phyloP scores from a whole-genome alignment of 1,140 invertebrate genomes.

The Copidosoma floridanum region DNA sequence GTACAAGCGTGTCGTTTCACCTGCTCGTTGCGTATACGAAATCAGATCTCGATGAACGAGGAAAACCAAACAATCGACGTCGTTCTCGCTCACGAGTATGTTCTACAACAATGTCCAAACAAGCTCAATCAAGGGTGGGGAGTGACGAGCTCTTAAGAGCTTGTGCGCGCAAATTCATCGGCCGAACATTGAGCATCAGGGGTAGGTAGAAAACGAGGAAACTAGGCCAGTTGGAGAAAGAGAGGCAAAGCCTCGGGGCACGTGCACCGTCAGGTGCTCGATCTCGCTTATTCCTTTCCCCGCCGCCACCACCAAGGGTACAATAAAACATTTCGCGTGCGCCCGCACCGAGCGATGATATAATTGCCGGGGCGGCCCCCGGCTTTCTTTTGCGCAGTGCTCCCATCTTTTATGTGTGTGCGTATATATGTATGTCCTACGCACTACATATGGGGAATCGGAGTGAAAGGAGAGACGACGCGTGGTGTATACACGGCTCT shows the following conservation, averaged over 20 bases:
- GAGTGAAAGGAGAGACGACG: conserved; percentile 35
- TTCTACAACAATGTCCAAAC: too few species aligned
- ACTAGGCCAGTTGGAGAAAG: conserved; percentile 10
- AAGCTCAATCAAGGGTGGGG: too few species aligned
- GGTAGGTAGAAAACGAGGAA: not conserved
- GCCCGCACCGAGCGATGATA: conserved; percentile 43
- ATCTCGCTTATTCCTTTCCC: not conserved
- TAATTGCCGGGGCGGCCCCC: conserved; percentile 50
- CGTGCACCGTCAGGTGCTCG: conserved; percentile 1
- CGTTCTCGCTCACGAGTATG: too few species aligned
- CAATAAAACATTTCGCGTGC: conserved; percentile 54
- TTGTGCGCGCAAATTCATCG: not conserved
- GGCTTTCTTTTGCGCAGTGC: conserved; percentile 35
- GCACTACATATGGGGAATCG: not conserved
- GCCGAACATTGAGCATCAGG: not conserved
- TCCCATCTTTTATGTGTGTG: too few species aligned
- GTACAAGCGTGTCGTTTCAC: too few species aligned
- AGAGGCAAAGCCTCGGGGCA: not conserved
- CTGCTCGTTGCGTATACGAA: too few species aligned
- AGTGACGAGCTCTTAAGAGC: too few species aligned
- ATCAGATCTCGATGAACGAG: too few species aligned
- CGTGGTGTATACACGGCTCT: conserved; percentile 36
- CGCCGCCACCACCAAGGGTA: conserved; percentile 12
- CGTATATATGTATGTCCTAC: too few species aligned
- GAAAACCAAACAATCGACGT: too few species aligned